A percentile compares a stretch with the other conserved stretches of the same genome.
Evolutionary conservation across 2,797 vertebrate species (phyloP).

Genomic region (Clarias pachynema): DNA sequence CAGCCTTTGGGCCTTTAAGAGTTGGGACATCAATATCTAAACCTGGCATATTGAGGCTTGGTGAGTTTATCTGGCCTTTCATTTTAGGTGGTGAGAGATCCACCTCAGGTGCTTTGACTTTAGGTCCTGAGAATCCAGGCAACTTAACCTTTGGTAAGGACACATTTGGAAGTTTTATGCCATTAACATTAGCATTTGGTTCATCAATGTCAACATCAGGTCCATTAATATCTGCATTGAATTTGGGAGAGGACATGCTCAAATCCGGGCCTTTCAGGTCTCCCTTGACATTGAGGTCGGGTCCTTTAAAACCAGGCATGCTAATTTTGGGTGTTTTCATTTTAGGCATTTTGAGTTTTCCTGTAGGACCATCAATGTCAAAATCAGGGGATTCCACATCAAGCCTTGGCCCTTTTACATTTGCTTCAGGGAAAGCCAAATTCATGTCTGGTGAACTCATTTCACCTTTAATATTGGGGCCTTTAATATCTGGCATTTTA

Average conservation of each 20-base stretch:
- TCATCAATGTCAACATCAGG: slow-evolving; percentile 52
- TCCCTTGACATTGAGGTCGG: slow-evolving; percentile 46
- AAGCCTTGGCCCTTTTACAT: slow-evolving; percentile 49
- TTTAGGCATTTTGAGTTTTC: slow-evolving; percentile 60
- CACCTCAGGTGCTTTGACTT: slow-evolving; percentile 41
- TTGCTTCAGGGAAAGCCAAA: slow-evolving; percentile 29
- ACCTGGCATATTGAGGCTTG: slow-evolving; percentile 32
- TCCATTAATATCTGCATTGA: slow-evolving; percentile 20
- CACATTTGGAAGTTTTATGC: slow-evolving; percentile 52
- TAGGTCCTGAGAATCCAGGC: slow-evolving; percentile 56
- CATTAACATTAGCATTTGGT: slow-evolving; percentile 39
- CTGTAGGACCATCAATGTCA: slow-evolving; percentile 53
- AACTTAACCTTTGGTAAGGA: slow-evolving; percentile 54
- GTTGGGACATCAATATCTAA: slow-evolving; percentile 16
- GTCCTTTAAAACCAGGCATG: slow-evolving; percentile 47
- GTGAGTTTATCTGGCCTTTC: slow-evolving; percentile 38
- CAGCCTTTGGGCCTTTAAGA: background rate
- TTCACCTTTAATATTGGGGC: slow-evolving; percentile 26
- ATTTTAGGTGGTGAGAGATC: slow-evolving; percentile 39
- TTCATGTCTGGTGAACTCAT: slow-evolving; percentile 36
- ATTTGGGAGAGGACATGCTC: background rate
- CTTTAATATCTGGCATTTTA: background rate
- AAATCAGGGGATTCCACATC: slow-evolving; percentile 52
- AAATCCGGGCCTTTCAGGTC: slow-evolving; percentile 26
- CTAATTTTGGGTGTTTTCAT: slow-evolving; percentile 59